phyloP scores from a whole-genome alignment of 2,797 vertebrate species.

The Potorous gilbertii region DNA sequence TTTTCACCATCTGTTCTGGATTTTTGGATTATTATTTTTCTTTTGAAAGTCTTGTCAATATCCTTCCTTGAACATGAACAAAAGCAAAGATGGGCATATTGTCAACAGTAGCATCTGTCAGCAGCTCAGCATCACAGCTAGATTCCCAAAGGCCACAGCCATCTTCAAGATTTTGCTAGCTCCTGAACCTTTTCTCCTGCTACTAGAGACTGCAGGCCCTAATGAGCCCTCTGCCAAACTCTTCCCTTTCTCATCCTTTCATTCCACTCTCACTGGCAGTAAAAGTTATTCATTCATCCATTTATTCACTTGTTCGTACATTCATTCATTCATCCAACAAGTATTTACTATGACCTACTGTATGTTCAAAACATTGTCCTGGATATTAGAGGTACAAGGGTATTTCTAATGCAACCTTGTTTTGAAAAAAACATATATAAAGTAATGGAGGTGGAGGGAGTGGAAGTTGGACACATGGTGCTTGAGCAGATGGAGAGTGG shows the following conservation, averaged over 20 bases:
- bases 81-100: constrained; percentile 12
- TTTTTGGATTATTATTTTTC: constrained; percentile 49
- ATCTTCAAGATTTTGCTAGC: not conserved
- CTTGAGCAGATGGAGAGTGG: not conserved
- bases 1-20: constrained; percentile 71
- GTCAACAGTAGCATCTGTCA: constrained; percentile 13
- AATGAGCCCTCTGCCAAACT: not conserved
- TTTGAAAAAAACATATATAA: not conserved
- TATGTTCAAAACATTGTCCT: not conserved
- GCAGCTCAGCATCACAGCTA: not conserved
- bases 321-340: not conserved
- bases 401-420: not conserved
- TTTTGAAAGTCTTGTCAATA: constrained; percentile 60
- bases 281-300: not conserved
- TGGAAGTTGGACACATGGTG: not conserved
- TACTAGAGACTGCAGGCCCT: not conserved
- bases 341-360: not conserved
- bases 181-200: not conserved
- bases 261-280: not conserved
- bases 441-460: not conserved
- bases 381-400: not conserved
- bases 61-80: constrained; percentile 38
- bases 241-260: not conserved
- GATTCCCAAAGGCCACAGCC: not conserved
- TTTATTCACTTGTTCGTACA: not conserved